These are phyloP conservation scores for Lasioglossum albipes DNA, from an alignment of 1,140 invertebrate species.

Conservation along the genomic window DNA sequence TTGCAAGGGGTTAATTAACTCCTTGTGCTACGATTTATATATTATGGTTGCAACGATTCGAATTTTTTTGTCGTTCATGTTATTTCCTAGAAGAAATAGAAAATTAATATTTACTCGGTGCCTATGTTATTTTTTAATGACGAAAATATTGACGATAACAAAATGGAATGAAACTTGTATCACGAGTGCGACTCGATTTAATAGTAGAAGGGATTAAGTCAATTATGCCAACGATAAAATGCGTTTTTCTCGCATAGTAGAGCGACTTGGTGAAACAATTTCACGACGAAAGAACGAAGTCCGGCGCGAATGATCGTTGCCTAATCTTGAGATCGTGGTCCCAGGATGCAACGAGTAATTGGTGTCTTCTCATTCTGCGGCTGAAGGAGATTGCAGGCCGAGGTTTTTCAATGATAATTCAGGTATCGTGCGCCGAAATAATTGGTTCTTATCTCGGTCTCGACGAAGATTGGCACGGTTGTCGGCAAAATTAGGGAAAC, in stretches of 20 bases:
- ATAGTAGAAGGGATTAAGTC: no score
- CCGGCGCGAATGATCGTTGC: slow-evolving; percentile 9
- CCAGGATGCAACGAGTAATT: slow-evolving; percentile 30
- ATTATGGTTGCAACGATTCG: no score
- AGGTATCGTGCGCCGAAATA: slow-evolving; percentile 13
- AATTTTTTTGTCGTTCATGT: no score
- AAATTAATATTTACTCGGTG: no score
- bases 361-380: slow-evolving; percentile 16
- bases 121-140: no score
- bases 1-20: no score
- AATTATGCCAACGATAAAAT: not conserved
- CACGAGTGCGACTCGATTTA: no score
- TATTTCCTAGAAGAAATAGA: no score
- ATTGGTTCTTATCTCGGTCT: slow-evolving; percentile 35
- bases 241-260: not conserved
- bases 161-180: no score
- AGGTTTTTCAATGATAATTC: slow-evolving; percentile 38
- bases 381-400: slow-evolving; percentile 17
- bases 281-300: slow-evolving; percentile 2
- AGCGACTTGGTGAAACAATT: slow-evolving; percentile 6
- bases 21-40: no score
- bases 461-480: slow-evolving; percentile 17
- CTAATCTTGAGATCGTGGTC: slow-evolving; percentile 36
- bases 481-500: not conserved
- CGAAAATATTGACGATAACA: no score